These are phyloP conservation scores for Dipodomys ordii DNA, from an alignment of 2,113 vertebrate genomes.

Conservation along the genomic window DNA sequence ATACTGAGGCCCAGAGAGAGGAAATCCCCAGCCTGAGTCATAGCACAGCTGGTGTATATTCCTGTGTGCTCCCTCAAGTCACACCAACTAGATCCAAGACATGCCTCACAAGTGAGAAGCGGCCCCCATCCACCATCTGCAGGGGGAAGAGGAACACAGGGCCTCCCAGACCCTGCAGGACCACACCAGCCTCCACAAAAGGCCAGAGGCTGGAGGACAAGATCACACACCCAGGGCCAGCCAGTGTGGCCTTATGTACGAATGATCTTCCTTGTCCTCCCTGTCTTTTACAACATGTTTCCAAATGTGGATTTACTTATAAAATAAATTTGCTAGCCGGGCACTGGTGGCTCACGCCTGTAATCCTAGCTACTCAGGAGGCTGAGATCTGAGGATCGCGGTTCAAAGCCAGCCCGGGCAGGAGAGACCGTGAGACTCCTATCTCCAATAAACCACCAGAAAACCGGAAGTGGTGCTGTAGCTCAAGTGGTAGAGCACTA, in stretches of 20 bases:
- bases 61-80: fast-evolving
- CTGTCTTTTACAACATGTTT: neutral
- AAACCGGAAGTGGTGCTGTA: no score
- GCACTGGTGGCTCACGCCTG: no score
- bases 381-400: no score
- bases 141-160: no score
- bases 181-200: fast-evolving
- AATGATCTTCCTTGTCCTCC: neutral
- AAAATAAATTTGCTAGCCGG: neutral
- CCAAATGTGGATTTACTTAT: fast-evolving
- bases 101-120: no score
- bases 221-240: fast-evolving
- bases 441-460: no score
- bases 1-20: neutral
- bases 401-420: no score
- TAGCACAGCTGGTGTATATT: fast-evolving
- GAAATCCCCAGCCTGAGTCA: fast-evolving
- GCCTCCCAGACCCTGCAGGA: fast-evolving
- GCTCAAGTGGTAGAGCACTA: no score
- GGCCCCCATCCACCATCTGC: no score
- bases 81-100: neutral
- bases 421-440: no score
- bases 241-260: neutral
- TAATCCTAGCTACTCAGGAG: no score
- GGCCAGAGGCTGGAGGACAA: fast-evolving